Evolutionary conservation across 1,140 invertebrate genomes (phyloP), one percentile per base, ranked within the genome.

Genomic region (Piezodorus guildinii): DNA sequence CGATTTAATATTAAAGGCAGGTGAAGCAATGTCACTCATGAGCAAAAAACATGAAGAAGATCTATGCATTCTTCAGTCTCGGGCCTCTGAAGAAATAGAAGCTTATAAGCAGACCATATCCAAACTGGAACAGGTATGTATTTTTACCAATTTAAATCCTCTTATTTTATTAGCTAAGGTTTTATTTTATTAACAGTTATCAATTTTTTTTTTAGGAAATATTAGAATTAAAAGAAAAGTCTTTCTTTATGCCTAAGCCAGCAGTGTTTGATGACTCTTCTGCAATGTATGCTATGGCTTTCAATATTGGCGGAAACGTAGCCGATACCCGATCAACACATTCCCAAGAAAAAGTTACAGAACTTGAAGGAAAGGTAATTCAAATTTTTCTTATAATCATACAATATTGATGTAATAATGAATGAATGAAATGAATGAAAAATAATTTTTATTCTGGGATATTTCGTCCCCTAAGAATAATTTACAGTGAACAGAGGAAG

Each of bases 1-100:
- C 49, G 68, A 69, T 14, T 56, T 69, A 16, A 52, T 69, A 12
- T 34, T 68, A 23, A 51, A 68, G 52, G 62, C 68, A 27, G 67
- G 65, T 15, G 63, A 68, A 64, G 68, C 68, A 14, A 64, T 69
- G 62, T 54, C 64, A 23, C 21, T 65, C 46, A 54, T 69, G 23
- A 62, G 45, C 14, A 62, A 63, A 58, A 64, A 69, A 60, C 66
- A 69, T 30, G 58, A 62, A 56, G 65, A 68, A 56, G 49, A 63
- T 25, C 9, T 65, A 16, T 17, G 34, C 39, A 27, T 56, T 54
- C 51, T 67, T 16, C 60, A 62, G 30, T 21, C 39, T 19, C 45
- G 56, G 15, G 25, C 63, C 15, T 5, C 27, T 14, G 46, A 63
- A 54, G 61, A 69, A 58, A 46, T 52, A 43, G 51, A 63, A 60